Percentiles rank a stretch among this genome's conserved stretches.
These are phyloP conservation scores for Megaustenia siamemsis DNA, from an alignment of 2,888 invertebrate genomes.

Conservation along the genomic window DNA sequence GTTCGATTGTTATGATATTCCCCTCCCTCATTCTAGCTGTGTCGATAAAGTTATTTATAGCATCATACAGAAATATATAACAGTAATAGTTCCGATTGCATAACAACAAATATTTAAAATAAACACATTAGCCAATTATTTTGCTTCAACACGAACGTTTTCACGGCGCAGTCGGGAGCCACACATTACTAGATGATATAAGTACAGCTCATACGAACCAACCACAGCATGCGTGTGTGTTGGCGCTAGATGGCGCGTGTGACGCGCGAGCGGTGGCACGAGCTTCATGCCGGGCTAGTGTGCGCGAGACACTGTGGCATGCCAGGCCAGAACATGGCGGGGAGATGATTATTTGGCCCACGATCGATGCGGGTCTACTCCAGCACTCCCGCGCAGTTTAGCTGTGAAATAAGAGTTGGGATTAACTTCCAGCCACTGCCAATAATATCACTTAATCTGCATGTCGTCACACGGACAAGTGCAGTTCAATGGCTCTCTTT, in stretches of 20 bases:
- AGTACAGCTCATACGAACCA: background rate
- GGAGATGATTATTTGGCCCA: background rate
- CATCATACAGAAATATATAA: too few species aligned
- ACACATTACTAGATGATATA: background rate
- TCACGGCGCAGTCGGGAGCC: background rate
- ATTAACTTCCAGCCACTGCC: background rate
- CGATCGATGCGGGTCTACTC: background rate
- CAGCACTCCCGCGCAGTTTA: background rate
- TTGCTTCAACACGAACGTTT: too few species aligned
- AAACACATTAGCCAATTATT: too few species aligned
- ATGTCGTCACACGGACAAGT: background rate
- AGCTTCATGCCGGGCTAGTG: background rate
- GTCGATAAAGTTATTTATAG: too few species aligned
- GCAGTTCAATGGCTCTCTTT: too few species aligned
- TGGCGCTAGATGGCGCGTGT: background rate
- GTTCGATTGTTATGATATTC: too few species aligned
- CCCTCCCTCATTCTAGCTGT: too few species aligned
- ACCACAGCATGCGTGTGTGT: background rate
- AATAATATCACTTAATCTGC: background rate
- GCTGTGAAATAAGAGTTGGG: background rate
- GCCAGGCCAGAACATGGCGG: background rate
- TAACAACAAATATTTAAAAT: too few species aligned
- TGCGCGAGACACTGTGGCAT: background rate
- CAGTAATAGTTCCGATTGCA: too few species aligned
- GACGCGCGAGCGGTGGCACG: conserved; percentile 1